phyloP scores from a whole-genome alignment of 2,888 invertebrate species.

The Euplexia lucipara region DNA sequence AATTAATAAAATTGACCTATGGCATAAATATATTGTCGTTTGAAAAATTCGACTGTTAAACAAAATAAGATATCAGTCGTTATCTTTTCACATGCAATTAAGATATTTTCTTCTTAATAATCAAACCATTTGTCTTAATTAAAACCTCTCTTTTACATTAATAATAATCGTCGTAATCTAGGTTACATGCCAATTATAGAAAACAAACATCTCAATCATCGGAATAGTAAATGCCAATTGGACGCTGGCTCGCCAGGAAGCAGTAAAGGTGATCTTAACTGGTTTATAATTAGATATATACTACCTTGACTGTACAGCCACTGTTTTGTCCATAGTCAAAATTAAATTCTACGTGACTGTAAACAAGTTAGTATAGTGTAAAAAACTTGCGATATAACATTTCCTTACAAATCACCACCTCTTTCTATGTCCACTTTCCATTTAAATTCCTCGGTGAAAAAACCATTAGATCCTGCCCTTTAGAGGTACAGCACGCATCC shows the following conservation, averaged over 20 bases:
- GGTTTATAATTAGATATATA: conserved; percentile 5
- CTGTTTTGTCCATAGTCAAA: neutral
- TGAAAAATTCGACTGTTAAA: no score
- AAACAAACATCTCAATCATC: neutral
- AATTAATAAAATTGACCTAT: conserved; percentile 11
- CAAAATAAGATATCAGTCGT: no score
- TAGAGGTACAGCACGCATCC: conserved; percentile 41
- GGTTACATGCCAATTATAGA: neutral
- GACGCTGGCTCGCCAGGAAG: neutral
- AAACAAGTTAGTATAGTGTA: neutral
- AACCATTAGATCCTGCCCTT: conserved; percentile 24
- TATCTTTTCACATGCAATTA: no score
- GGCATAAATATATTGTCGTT: neutral
- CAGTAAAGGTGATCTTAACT: neutral
- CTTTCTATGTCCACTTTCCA: conserved; percentile 5
- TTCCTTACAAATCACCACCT: conserved; percentile 5
- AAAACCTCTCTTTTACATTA: neutral
- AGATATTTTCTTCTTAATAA: neutral
- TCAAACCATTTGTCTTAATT: neutral
- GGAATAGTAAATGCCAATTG: neutral
- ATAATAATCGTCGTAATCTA: no score
- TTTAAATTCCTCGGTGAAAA: conserved; percentile 25
- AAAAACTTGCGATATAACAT: neutral
- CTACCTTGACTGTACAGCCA: neutral
- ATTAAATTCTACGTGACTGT: no score